A percentile compares a stretch with the other conserved stretches of the same genome.
These are phyloP conservation scores for Stylophora pistillata DNA, from an alignment of 64 coral and sea anemone species.

Conservation along the genomic window DNA sequence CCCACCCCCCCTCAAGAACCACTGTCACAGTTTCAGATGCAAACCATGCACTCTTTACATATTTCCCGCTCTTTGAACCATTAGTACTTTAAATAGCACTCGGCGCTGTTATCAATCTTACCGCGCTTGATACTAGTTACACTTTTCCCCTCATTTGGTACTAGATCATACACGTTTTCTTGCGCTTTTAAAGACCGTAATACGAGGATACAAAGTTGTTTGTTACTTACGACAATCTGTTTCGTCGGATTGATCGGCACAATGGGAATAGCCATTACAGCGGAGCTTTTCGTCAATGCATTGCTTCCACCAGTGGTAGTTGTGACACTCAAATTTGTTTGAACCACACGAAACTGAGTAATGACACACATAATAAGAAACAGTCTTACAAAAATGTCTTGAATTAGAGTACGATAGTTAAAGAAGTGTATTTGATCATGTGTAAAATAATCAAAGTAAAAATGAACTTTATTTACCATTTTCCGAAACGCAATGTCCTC, in stretches of 20 bases:
- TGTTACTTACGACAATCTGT: constrained; percentile 75
- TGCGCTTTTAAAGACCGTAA: too few relatives aligned
- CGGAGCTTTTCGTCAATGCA: constrained; percentile 31
- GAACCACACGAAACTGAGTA: constrained; percentile 37
- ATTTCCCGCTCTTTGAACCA: too few relatives aligned
- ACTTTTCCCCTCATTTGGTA: too few relatives aligned
- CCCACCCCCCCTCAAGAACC: too few relatives aligned
- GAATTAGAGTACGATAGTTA: background rate
- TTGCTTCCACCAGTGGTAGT: constrained; percentile 75
- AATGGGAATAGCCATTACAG: constrained; percentile 43
- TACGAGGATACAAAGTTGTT: background rate
- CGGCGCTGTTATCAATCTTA: too few relatives aligned
- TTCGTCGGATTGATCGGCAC: constrained; percentile 68
- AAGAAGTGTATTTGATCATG: background rate
- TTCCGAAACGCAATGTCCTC: constrained; percentile 76
- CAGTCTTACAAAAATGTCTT: too few relatives aligned
- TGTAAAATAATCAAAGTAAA: background rate
- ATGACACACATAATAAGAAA: background rate
- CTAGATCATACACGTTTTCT: too few relatives aligned
- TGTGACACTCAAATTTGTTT: constrained; percentile 45
- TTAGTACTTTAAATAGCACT: too few relatives aligned
- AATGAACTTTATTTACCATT: constrained; percentile 35
- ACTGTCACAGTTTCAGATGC: too few relatives aligned
- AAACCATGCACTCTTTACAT: too few relatives aligned
- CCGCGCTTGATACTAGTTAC: too few relatives aligned